Conservation (phyloP, 2,113 vertebrate species). For the Corythornis vintsioides region DNA sequence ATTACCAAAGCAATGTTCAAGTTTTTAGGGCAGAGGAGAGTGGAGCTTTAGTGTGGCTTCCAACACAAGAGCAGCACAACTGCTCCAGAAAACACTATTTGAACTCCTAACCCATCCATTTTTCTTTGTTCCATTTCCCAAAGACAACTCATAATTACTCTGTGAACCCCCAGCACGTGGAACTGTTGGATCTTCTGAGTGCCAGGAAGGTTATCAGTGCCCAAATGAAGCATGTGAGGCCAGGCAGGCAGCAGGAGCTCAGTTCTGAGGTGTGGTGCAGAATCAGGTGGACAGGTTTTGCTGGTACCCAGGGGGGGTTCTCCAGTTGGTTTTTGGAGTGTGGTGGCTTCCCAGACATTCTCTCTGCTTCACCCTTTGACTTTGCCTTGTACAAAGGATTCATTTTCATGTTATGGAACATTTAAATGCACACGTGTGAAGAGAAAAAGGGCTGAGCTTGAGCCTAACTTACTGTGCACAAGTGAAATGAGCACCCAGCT, state of each 20-base stretch:
- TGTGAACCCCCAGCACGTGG: neutral
- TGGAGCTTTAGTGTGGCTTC: neutral
- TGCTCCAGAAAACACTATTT: neutral
- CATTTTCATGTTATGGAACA: too few species aligned
- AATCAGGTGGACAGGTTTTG: neutral
- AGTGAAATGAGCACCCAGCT: neutral
- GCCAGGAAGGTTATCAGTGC: neutral
- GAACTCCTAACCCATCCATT: neutral
- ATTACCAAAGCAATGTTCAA: constrained; percentile 5
- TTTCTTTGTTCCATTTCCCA: neutral
- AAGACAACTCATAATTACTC: neutral
- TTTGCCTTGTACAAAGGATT: too few species aligned
- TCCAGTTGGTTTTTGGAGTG: neutral
- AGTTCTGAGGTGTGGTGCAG: neutral
- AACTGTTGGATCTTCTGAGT: neutral
- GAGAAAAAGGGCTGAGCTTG: neutral
- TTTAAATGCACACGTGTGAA: neutral
- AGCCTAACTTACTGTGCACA: neutral
- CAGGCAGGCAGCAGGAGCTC: neutral
- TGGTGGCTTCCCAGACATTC: neutral
- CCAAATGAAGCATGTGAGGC: neutral
- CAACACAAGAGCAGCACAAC: neutral
- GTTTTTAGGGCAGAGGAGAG: neutral
- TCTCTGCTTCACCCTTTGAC: neutral
- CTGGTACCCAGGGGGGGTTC: neutral